A percentile compares a stretch with the other conserved stretches of the same genome.
Evolutionary conservation across 2,113 vertebrate species (phyloP).

Genomic region (Oryzias curvinotus): DNA sequence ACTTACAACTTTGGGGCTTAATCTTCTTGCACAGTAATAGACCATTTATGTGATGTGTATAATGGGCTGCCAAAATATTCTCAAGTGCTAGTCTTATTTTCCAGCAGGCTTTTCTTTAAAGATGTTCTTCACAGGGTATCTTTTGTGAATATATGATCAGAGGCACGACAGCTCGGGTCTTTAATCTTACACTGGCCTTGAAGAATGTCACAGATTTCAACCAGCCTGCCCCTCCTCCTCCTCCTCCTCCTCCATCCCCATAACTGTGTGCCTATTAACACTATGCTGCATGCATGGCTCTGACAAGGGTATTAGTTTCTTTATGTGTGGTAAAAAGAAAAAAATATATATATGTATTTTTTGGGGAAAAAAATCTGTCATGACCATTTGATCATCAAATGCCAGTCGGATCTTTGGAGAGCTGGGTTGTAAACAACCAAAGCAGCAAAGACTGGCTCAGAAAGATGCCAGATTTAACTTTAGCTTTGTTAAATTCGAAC

Average conservation of each 20-base stretch:
- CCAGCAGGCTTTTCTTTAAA: constrained; percentile 58
- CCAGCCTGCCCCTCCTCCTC: background rate
- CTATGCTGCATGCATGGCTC: constrained; percentile 29
- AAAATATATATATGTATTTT: background rate
- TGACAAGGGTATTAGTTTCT: constrained; percentile 29
- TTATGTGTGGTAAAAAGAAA: constrained; percentile 24
- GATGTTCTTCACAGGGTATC: constrained; percentile 64
- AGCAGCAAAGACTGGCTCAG: constrained; percentile 15
- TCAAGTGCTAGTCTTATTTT: constrained; percentile 60
- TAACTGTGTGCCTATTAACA: constrained; percentile 56
- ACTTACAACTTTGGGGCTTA: constrained; percentile 52
- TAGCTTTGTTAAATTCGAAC: constrained; percentile 5
- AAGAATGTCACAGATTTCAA: constrained; percentile 70
- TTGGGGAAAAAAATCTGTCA: constrained; percentile 32
- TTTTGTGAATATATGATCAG: constrained; percentile 77
- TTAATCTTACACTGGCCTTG: constrained; percentile 75
- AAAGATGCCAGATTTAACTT: constrained; percentile 10
- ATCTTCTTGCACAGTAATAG: constrained; percentile 58
- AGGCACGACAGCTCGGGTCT: constrained; percentile 59
- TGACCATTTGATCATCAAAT: constrained; percentile 10
- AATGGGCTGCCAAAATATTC: constrained; percentile 66
- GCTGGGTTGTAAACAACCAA: constrained; percentile 20
- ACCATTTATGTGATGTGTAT: constrained; percentile 64
- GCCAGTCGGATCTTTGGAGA: constrained; percentile 29
- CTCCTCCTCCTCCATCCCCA: background rate